A percentile compares a stretch with the other conserved stretches of the same genome.
Evolutionary conservation across 2,113 vertebrate species (phyloP).

Genomic region (Tragelaphus strepsiceros): DNA sequence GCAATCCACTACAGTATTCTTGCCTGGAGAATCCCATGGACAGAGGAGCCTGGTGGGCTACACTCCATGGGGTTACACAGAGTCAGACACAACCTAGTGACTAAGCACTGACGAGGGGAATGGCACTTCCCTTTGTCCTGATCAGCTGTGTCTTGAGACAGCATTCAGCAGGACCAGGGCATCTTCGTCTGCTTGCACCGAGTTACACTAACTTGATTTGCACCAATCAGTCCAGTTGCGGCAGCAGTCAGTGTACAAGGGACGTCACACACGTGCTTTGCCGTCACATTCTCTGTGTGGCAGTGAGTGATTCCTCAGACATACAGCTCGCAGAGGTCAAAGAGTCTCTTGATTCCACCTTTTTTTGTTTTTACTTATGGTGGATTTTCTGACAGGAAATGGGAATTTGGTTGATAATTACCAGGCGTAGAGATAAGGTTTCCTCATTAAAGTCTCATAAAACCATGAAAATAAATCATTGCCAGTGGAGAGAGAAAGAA

Average conservation of each 20-base stretch:
- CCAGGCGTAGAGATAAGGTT: slow-evolving; percentile 39
- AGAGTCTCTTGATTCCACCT: background rate
- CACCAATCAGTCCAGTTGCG: background rate
- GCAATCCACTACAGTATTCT: background rate
- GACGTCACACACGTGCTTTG: background rate
- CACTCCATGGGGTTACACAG: background rate
- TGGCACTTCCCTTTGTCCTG: background rate
- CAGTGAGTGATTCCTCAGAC: background rate
- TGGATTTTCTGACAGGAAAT: slow-evolving; percentile 50
- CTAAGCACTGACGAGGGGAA: background rate
- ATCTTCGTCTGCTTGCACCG: too few relatives aligned
- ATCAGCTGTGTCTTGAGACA: background rate
- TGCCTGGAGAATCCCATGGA: background rate
- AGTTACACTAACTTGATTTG: background rate
- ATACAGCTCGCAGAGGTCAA: background rate
- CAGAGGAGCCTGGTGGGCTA: background rate
- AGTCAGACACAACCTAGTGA: background rate
- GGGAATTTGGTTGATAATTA: slow-evolving; percentile 55
- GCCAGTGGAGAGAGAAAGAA: slow-evolving; percentile 58
- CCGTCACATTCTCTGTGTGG: background rate
- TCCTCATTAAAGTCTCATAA: slow-evolving; percentile 66
- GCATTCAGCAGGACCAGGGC: accelerated
- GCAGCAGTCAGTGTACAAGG: background rate
- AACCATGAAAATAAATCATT: slow-evolving; percentile 68
- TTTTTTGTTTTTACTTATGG: slow-evolving; percentile 32